Evolutionary conservation across 2,797 vertebrate species (phyloP).

Genomic region (Aotus griseimembra): DNA sequence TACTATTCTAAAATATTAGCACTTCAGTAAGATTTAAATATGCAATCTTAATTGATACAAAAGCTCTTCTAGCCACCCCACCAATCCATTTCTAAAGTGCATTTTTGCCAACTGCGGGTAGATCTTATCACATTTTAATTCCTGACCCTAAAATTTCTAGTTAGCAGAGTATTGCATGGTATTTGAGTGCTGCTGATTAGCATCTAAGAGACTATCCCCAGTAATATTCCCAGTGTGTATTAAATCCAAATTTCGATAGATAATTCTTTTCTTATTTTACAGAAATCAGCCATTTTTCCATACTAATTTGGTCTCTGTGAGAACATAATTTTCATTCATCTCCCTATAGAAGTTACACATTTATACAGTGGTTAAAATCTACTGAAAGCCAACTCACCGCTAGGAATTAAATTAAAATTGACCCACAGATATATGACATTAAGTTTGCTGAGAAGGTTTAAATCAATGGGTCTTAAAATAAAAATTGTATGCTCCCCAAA

Average conservation of each 20-base stretch:
- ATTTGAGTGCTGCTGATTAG: constrained; percentile 11
- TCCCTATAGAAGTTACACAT: background rate
- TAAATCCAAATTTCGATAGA: constrained; percentile 23
- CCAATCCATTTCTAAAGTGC: background rate
- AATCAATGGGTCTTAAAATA: background rate
- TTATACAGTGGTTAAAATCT: constrained; percentile 36
- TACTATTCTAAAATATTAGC: background rate
- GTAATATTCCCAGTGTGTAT: background rate
- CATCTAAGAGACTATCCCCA: background rate
- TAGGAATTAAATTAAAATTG: constrained; percentile 55
- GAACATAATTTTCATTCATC: background rate
- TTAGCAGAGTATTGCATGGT: background rate
- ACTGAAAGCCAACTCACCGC: background rate
- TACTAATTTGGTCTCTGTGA: background rate
- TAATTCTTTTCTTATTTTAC: constrained; percentile 21
- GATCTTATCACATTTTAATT: constrained; percentile 20
- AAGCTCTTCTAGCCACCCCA: background rate
- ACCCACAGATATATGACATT: background rate
- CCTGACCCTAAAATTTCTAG: background rate
- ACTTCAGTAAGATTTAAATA: background rate
- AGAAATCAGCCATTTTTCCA: constrained; percentile 26
- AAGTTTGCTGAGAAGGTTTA: background rate
- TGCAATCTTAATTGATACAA: background rate
- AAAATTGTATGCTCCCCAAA: constrained; percentile 1
- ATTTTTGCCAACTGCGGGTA: background rate